Evolutionary conservation across 2,113 vertebrate genomes (phyloP).

Genomic region (Fulmarus glacialis): DNA sequence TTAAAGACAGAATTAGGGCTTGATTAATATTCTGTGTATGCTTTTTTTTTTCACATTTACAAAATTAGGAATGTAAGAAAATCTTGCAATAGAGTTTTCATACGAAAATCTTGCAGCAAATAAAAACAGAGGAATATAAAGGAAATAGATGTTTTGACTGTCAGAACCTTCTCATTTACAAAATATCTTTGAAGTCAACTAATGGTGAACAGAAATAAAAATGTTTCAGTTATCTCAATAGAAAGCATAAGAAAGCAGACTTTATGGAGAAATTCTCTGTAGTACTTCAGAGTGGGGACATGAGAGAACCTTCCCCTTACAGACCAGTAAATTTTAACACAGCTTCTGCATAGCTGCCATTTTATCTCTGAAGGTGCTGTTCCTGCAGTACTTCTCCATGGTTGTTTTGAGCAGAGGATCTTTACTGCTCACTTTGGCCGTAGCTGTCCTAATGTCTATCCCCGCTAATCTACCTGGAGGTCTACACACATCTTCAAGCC

Average conservation of each 20-base stretch:
- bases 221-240: neutral
- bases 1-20: constrained; percentile 47
- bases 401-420: neutral
- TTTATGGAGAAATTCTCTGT: neutral
- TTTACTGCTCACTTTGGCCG: neutral
- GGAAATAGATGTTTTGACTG: constrained; percentile 29
- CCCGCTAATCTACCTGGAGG: neutral
- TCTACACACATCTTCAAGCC: neutral
- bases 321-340: neutral
- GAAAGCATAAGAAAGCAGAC: neutral
- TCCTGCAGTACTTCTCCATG: neutral
- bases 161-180: constrained; percentile 46
- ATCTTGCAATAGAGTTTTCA: constrained; percentile 4
- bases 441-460: neutral
- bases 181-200: constrained; percentile 64
- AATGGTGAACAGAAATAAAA: constrained; percentile 22
- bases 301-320: neutral
- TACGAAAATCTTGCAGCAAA: constrained; percentile 37
- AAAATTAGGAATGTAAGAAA: constrained; percentile 23
- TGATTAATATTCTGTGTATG: constrained; percentile 50
- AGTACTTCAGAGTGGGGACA: neutral
- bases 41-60: constrained; percentile 49
- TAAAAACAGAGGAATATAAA: constrained; percentile 16
- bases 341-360: neutral
- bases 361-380: neutral